Evolutionary conservation across 2,113 vertebrate species (phyloP).

Genomic region (Hydrochoerus hydrochaeris): DNA sequence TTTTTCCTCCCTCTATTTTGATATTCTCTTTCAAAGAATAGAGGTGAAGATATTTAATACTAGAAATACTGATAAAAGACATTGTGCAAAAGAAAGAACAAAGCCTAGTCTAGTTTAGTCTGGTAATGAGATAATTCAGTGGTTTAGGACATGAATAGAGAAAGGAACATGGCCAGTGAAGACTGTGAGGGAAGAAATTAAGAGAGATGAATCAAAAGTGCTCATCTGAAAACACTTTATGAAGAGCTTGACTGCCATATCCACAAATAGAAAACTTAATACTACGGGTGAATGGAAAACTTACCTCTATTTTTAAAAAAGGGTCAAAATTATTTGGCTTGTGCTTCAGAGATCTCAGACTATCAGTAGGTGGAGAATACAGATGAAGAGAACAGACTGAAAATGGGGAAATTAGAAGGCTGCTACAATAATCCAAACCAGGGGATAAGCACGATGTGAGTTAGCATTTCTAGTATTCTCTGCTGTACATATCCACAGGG

Average conservation of each 20-base stretch:
- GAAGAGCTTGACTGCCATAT: neutral
- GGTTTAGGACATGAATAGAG: neutral
- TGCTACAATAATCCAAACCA: neutral
- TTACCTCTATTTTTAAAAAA: neutral
- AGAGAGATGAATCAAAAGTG: neutral
- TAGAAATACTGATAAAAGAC: neutral
- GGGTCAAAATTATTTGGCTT: neutral
- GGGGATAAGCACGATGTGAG: neutral
- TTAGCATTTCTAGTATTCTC: neutral
- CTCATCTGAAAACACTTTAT: neutral
- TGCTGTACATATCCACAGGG: neutral
- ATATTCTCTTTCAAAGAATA: neutral
- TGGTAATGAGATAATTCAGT: neutral
- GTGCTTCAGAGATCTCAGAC: neutral
- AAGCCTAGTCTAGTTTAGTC: neutral
- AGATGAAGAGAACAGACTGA: neutral
- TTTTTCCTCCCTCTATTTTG: neutral
- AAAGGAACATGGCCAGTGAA: neutral
- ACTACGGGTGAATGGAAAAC: neutral
- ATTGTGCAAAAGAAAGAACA: neutral
- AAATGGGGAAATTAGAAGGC: neutral
- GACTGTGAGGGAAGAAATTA: neutral
- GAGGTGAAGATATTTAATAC: neutral
- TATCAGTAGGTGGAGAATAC: neutral
- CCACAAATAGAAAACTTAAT: slow-evolving; percentile 32